Evolutionary conservation across 2,888 invertebrate species (phyloP).

Genomic region (Stenoptilia bipunctidactyla): DNA sequence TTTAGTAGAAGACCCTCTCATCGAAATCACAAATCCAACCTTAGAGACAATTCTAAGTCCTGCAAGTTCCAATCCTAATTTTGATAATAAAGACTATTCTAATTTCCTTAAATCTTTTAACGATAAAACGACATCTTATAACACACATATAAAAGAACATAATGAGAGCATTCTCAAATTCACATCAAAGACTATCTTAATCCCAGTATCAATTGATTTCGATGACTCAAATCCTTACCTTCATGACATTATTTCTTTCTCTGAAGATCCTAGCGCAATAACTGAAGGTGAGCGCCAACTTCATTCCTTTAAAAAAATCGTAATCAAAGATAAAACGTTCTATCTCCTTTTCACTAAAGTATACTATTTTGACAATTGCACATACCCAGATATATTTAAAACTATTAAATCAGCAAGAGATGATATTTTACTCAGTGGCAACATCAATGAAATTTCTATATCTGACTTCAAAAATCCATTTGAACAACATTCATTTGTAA

Average conservation of each 20-base stretch:
- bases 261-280: conserved; percentile 1
- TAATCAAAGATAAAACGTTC: conserved; percentile 3
- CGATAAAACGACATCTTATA: conserved; percentile 4
- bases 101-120: conserved; percentile 6
- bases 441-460: neutral
- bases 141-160: conserved; percentile 15
- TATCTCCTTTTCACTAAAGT: conserved; percentile 12
- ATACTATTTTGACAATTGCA: conserved; percentile 5
- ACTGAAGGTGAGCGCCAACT: neutral
- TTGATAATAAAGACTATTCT: too few relatives aligned
- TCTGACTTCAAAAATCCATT: conserved; percentile 4
- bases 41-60: too few relatives aligned
- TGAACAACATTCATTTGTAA: conserved; percentile 1
- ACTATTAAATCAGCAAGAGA: neutral
- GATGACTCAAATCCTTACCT: conserved; percentile 20
- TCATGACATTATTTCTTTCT: conserved; percentile 12
- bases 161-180: conserved; percentile 12
- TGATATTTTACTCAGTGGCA: neutral
- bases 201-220: conserved; percentile 19
- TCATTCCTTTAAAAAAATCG: neutral
- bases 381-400: conserved; percentile 1
- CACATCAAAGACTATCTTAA: conserved; percentile 8
- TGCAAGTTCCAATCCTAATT: too few relatives aligned
- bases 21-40: too few relatives aligned
- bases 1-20: too few relatives aligned